phyloP scores from a whole-genome alignment of 2,113 vertebrate genomes.

The Ornithorhynchus anatinus region DNA sequence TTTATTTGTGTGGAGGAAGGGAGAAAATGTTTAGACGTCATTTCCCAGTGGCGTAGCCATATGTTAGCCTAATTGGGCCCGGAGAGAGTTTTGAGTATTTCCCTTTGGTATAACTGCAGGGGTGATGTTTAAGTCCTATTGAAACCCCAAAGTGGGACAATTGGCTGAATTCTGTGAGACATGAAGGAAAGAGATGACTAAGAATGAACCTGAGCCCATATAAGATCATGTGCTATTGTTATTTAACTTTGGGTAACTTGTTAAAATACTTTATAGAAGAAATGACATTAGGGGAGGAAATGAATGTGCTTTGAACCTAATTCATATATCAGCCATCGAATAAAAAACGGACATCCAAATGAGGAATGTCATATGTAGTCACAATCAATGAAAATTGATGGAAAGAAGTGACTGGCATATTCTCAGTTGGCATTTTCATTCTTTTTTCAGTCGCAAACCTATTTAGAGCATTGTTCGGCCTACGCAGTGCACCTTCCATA shows the following conservation, averaged over 20 bases:
- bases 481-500: neutral
- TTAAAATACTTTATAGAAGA: conserved; percentile 53
- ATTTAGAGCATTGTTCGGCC: neutral
- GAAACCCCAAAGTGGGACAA: conserved; percentile 55
- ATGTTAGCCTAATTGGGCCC: neutral
- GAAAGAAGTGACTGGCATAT: conserved; percentile 4
- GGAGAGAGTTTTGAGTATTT: conserved; percentile 6
- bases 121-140: conserved; percentile 13
- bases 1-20: no score
- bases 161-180: conserved; percentile 48
- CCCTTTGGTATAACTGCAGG: conserved; percentile 57
- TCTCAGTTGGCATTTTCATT: neutral
- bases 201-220: conserved; percentile 43
- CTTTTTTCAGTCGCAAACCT: neutral
- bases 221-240: conserved; percentile 52
- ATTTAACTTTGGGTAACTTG: conserved; percentile 52
- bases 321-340: neutral
- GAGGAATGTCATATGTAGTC: conserved; percentile 16
- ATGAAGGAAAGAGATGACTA: conserved; percentile 49
- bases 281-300: conserved; percentile 43
- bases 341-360: conserved; percentile 28
- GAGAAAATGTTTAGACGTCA: no score
- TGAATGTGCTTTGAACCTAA: conserved; percentile 19
- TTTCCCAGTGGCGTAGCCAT: no score
- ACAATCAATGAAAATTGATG: conserved; percentile 36